phyloP scores from a whole-genome alignment of 2,797 vertebrate species.

The Coracias cyanogaster region DNA sequence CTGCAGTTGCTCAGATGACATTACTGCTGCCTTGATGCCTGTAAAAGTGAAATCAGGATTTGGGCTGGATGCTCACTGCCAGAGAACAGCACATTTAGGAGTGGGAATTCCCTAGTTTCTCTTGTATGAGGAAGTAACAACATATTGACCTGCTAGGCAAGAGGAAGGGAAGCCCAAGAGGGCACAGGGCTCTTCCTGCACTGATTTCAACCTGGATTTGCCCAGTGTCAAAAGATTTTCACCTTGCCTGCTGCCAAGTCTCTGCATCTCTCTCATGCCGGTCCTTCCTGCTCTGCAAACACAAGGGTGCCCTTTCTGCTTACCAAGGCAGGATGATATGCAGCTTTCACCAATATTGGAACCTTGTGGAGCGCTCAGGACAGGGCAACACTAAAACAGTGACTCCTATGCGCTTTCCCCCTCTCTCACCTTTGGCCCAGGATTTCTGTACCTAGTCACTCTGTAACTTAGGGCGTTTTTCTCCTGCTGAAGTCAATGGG shows the following conservation, averaged over 20 bases:
- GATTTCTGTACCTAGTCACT: background rate
- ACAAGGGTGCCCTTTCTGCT: background rate
- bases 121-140: background rate
- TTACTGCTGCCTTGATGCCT: background rate
- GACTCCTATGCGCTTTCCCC: background rate
- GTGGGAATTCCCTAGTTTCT: background rate
- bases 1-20: background rate
- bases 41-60: background rate
- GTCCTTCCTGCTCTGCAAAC: background rate
- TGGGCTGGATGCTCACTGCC: background rate
- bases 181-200: background rate
- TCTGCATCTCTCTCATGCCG: background rate
- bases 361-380: background rate
- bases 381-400: background rate
- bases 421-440: background rate
- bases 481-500: background rate
- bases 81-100: background rate
- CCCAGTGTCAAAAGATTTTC: background rate
- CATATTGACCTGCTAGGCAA: background rate
- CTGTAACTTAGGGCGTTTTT: background rate
- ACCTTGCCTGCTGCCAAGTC: background rate
- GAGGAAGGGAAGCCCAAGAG: background rate
- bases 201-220: background rate
- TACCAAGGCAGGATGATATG: accelerated
- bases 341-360: background rate